Conservation (phyloP, 2,888 invertebrate species). For the Orthosia gothica region DNA sequence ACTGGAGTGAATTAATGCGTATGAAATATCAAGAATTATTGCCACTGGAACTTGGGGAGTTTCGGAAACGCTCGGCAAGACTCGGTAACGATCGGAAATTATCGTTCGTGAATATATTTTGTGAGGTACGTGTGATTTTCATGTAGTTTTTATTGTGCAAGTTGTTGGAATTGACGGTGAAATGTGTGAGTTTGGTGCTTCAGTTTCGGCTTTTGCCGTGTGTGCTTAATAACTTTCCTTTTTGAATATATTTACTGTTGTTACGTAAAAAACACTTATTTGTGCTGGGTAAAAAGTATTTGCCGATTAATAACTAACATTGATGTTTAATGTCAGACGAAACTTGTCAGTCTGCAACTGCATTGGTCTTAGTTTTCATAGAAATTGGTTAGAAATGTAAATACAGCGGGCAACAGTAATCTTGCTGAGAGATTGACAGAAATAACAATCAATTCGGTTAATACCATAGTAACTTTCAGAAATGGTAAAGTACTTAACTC, state of each 20-base stretch:
- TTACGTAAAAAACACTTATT: neutral
- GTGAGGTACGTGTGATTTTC: constrained; percentile 44
- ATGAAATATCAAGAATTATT: constrained; percentile 65
- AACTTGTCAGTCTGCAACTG: neutral
- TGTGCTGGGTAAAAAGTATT: neutral
- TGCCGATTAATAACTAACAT: too few relatives aligned
- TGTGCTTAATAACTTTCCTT: neutral
- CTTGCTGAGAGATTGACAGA: neutral
- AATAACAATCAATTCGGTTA: neutral
- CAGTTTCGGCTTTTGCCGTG: neutral
- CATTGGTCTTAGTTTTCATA: too few relatives aligned
- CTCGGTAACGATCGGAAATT: constrained; percentile 56
- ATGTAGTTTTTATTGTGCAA: constrained; percentile 48
- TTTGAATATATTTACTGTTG: neutral
- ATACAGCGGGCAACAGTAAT: too few relatives aligned
- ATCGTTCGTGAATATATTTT: constrained; percentile 50
- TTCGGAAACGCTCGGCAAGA: constrained; percentile 47
- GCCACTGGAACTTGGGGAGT: constrained; percentile 54
- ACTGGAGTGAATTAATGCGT: constrained; percentile 61
- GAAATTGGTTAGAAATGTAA: too few relatives aligned
- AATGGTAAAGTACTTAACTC: too few relatives aligned
- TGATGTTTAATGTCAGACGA: neutral
- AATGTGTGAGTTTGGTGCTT: constrained; percentile 9
- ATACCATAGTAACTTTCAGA: neutral
- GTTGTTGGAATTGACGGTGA: constrained; percentile 19